Evolutionary conservation across 2,797 vertebrate species (phyloP).

Genomic region (Avahi laniger): DNA sequence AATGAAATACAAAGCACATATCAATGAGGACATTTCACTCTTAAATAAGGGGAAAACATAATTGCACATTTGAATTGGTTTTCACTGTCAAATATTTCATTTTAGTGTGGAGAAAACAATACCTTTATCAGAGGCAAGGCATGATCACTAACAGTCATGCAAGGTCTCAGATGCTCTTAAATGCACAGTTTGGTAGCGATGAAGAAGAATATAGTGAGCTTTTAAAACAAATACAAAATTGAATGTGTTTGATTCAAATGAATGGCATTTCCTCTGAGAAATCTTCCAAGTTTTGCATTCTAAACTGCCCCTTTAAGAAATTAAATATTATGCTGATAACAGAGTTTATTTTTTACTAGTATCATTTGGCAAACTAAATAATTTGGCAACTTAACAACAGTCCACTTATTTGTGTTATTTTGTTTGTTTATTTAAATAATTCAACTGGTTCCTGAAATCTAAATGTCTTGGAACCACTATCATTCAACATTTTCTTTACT

Average conservation of each 20-base stretch:
- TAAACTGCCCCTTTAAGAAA: conserved; percentile 14
- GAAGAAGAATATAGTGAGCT: neutral
- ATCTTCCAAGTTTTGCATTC: neutral
- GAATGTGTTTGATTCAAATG: neutral
- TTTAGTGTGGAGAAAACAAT: neutral
- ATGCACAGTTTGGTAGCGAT: neutral
- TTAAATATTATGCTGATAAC: neutral
- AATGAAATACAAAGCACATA: neutral
- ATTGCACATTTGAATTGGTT: neutral
- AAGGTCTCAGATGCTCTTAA: neutral
- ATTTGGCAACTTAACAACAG: neutral
- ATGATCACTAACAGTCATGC: neutral
- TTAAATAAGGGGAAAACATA: neutral
- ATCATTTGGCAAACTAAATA: conserved; percentile 14
- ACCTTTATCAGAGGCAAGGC: neutral
- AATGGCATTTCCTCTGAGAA: conserved; percentile 17
- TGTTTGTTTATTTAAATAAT: neutral
- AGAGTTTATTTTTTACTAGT: neutral
- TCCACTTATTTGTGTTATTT: neutral
- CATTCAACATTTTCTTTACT: conserved; percentile 19
- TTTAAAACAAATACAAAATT: conserved; percentile 46
- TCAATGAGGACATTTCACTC: neutral
- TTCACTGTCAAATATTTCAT: conserved; percentile 15
- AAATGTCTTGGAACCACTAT: neutral
- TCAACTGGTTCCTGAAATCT: conserved; percentile 10